Conservation (phyloP, 2,797 vertebrate genomes). For the Melanotaenia maccullochi region DNA sequence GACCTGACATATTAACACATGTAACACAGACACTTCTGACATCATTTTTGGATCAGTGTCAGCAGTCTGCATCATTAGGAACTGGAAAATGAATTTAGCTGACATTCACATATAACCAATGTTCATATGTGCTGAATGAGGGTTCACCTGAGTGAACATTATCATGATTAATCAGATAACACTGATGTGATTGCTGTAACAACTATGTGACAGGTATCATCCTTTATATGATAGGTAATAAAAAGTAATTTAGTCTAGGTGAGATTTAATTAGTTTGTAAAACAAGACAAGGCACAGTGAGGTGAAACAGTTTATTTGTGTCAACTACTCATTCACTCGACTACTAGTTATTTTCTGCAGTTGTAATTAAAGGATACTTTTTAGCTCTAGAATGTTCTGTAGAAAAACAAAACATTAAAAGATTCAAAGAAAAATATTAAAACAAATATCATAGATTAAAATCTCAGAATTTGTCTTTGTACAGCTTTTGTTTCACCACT, state of each 20-base stretch:
- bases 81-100: constrained; percentile 1
- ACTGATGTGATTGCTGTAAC: too few species aligned
- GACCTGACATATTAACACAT: constrained; percentile 19
- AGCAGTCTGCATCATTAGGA: not conserved
- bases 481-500: too few species aligned
- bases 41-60: constrained; percentile 15
- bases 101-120: constrained; percentile 3
- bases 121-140: constrained; percentile 1
- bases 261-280: constrained; percentile 30
- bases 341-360: constrained; percentile 5
- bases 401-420: not conserved
- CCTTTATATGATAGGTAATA: constrained; percentile 48
- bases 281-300: constrained; percentile 22
- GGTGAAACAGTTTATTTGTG: constrained; percentile 19
- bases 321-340: not conserved
- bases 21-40: constrained; percentile 4
- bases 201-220: constrained; percentile 7
- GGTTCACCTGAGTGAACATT: constrained; percentile 49
- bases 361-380: constrained; percentile 20
- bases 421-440: not conserved
- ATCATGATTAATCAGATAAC: constrained; percentile 63
- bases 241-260: constrained; percentile 47
- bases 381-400: not conserved
- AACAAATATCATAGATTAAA: not conserved
- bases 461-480: not conserved